These are phyloP conservation scores for Thamnophis elegans DNA, from an alignment of 2,797 vertebrate genomes.

Conservation along the genomic window DNA sequence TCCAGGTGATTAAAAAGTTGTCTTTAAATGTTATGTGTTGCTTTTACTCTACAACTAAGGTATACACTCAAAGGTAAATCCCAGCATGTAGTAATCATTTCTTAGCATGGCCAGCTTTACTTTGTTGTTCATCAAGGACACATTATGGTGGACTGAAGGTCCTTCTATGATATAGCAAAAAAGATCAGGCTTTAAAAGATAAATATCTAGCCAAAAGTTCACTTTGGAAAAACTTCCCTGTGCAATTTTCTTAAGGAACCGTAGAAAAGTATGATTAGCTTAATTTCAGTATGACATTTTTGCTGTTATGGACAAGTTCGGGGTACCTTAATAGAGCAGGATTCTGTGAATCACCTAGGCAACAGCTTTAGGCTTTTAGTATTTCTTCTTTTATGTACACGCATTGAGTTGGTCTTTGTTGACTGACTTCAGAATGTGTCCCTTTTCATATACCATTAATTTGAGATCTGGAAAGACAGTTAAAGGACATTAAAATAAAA, in stretches of 20 bases:
- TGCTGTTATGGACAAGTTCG: slow-evolving; percentile 1
- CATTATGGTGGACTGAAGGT: not conserved
- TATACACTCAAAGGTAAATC: not conserved
- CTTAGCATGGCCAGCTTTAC: not conserved
- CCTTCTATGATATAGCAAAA: not conserved
- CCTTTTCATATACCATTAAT: not conserved
- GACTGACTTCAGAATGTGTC: not conserved
- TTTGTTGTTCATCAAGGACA: not conserved
- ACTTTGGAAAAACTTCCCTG: not conserved
- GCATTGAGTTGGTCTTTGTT: not conserved
- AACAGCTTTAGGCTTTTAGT: slow-evolving; percentile 22
- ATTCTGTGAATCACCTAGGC: slow-evolving; percentile 22
- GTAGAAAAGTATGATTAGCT: not conserved
- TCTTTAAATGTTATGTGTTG: not conserved
- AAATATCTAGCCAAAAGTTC: not conserved
- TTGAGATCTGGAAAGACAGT: not conserved
- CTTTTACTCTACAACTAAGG: not conserved
- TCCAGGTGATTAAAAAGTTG: not conserved
- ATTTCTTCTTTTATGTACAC: not conserved
- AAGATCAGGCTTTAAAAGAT: not conserved
- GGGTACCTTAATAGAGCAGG: not conserved
- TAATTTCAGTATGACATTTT: slow-evolving; percentile 1
- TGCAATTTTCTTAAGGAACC: not conserved
- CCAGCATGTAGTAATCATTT: not conserved
- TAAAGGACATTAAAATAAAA: not conserved